A percentile compares a stretch with the other conserved stretches of the same genome.
phyloP scores from a whole-genome alignment of 2,888 invertebrate species.

The Spodoptera exigua region DNA sequence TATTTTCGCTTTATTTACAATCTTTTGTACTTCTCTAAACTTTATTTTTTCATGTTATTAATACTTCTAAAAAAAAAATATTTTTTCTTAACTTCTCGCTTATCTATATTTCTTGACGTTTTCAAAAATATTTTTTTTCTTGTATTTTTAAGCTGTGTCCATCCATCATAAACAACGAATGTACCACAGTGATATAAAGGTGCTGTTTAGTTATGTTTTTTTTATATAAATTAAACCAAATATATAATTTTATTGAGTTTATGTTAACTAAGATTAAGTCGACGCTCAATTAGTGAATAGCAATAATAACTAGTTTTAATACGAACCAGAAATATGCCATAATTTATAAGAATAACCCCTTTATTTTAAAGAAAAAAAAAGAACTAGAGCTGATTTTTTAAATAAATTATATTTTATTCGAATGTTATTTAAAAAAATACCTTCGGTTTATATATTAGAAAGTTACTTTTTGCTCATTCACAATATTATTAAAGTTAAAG shows the following conservation, averaged over 20 bases:
- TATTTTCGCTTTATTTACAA: too few species aligned
- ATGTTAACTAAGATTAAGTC: constrained; percentile 69
- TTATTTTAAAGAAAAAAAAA: too few species aligned
- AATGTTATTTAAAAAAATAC: constrained; percentile 8
- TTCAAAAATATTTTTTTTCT: not conserved
- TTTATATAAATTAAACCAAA: constrained; percentile 84
- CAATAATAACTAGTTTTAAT: constrained; percentile 53
- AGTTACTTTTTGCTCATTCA: constrained; percentile 47
- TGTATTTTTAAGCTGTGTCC: constrained; percentile 12
- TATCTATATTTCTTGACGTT: too few species aligned
- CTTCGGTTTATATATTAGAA: constrained; percentile 51
- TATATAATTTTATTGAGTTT: constrained; percentile 76
- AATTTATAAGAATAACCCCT: constrained; percentile 64
- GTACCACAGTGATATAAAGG: constrained; percentile 78
- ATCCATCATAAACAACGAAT: constrained; percentile 72
- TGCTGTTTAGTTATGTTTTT: constrained; percentile 81
- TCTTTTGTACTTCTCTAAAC: too few species aligned
- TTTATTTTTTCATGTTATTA: too few species aligned
- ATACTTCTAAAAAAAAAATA: too few species aligned
- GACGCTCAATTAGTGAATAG: constrained; percentile 72
- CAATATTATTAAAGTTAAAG: constrained; percentile 5
- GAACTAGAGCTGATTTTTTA: not conserved
- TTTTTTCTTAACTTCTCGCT: too few species aligned
- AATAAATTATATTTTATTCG: not conserved
- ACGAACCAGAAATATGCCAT: constrained; percentile 71